phyloP scores from a whole-genome alignment of 1,140 invertebrate species.

The Epicauta chinensis region DNA sequence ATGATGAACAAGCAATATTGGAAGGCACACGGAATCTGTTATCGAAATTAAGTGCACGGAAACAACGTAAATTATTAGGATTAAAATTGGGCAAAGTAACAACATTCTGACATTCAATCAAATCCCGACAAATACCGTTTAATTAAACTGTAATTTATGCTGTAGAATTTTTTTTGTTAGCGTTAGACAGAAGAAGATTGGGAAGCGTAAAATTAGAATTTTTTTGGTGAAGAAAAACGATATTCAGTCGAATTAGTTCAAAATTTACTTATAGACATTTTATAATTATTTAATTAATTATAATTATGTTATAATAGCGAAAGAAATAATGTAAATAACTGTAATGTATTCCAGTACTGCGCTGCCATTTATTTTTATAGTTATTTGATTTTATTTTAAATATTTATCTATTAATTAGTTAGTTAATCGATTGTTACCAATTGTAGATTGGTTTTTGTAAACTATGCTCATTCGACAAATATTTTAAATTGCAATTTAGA shows the following conservation, averaged over 20 bases:
- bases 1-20: constrained; percentile 47
- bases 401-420: no score
- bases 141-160: no score
- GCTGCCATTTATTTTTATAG: constrained; percentile 6
- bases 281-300: constrained; percentile 23
- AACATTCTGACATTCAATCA: constrained; percentile 48
- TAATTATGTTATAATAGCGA: constrained; percentile 20
- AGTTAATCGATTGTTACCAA: no score
- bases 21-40: constrained; percentile 53
- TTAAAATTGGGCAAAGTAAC: constrained; percentile 59
- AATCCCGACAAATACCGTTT: no score
- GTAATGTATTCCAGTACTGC: constrained; percentile 13
- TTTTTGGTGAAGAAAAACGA: background rate
- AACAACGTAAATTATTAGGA: constrained; percentile 56
- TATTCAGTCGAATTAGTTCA: background rate
- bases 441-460: no score
- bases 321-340: constrained; percentile 8
- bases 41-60: constrained; percentile 58
- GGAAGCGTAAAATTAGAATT: no score
- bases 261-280: constrained; percentile 14
- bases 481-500: no score
- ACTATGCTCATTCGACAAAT: no score
- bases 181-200: no score
- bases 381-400: no score
- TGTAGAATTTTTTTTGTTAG: no score